Conservation (phyloP, 2,797 vertebrate genomes). For the Petrocephalus sullivani region DNA sequence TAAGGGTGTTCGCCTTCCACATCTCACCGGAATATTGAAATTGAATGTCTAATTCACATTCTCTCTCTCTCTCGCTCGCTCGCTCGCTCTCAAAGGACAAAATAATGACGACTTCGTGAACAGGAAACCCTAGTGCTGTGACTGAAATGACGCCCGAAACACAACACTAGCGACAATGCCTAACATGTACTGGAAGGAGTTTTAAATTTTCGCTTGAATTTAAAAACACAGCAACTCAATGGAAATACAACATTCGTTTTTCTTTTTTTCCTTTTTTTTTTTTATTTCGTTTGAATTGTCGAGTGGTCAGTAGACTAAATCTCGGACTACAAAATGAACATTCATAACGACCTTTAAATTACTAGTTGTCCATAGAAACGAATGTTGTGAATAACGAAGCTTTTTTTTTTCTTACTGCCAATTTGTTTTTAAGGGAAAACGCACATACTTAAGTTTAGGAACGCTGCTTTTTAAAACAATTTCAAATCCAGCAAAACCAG, state of each 20-base stretch:
- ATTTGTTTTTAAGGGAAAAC: slow-evolving; percentile 23
- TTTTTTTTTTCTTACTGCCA: slow-evolving; percentile 8
- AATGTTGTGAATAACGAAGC: neutral
- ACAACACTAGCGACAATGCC: slow-evolving; percentile 40
- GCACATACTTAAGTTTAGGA: neutral
- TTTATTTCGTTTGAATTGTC: slow-evolving; percentile 27
- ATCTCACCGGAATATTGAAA: slow-evolving; percentile 55
- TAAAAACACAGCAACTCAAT: slow-evolving; percentile 39
- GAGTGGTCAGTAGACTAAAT: slow-evolving; percentile 15
- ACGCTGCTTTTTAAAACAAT: slow-evolving; percentile 58
- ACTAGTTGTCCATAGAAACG: slow-evolving; percentile 14
- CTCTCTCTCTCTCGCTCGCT: slow-evolving; percentile 30
- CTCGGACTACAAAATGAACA: slow-evolving; percentile 18
- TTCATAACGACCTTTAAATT: slow-evolving; percentile 18
- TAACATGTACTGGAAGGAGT: slow-evolving; percentile 33
- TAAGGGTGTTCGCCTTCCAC: slow-evolving; percentile 39
- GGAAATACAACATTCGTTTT: slow-evolving; percentile 36
- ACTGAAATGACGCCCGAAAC: slow-evolving; percentile 42
- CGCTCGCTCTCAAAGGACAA: slow-evolving; percentile 35
- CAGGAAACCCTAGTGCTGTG: slow-evolving; percentile 57
- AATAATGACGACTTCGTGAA: slow-evolving; percentile 54
- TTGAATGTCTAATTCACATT: slow-evolving; percentile 56
- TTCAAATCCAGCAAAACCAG: slow-evolving; percentile 72
- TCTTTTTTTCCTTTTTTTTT: slow-evolving; percentile 29
- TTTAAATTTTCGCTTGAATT: slow-evolving; percentile 33